These are phyloP conservation scores for Tiliacea citrago DNA, from an alignment of 2,888 invertebrate species.

Conservation along the genomic window DNA sequence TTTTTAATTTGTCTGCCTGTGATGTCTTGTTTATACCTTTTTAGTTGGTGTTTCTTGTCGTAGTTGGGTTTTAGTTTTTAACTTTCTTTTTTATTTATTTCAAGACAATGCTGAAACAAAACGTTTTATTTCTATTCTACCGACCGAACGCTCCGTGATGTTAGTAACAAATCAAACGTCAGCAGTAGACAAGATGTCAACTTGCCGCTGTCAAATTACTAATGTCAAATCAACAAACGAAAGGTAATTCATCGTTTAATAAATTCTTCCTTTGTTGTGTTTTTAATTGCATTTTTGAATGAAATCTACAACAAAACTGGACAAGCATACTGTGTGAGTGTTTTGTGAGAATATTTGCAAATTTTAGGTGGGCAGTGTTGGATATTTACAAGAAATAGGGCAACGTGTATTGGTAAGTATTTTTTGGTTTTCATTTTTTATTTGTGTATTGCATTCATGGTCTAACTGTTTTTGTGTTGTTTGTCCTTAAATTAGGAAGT, in stretches of 20 bases:
- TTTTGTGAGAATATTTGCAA: conserved; percentile 34
- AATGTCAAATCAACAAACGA: conserved; percentile 57
- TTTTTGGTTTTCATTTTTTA: conserved; percentile 64
- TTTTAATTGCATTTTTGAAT: conserved; percentile 56
- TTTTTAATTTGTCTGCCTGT: no score
- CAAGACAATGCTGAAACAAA: not conserved
- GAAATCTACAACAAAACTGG: conserved; percentile 37
- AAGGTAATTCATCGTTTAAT: conserved; percentile 5
- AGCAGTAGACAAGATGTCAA: not conserved
- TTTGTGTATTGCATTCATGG: conserved; percentile 29
- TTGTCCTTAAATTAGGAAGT: conserved; percentile 18
- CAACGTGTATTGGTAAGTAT: conserved; percentile 50
- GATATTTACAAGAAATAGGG: conserved; percentile 13
- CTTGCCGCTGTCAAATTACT: conserved; percentile 39
- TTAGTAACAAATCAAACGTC: not conserved
- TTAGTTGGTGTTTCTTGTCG: no score
- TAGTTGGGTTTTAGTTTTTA: no score
- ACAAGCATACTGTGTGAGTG: conserved; percentile 37
- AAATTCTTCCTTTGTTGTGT: conserved; percentile 38
- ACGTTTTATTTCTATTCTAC: conserved; percentile 22
- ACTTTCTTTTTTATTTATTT: no score
- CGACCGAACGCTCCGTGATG: conserved; percentile 23
- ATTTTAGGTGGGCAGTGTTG: conserved; percentile 18
- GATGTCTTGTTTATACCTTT: no score
- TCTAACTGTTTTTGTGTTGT: conserved; percentile 21